phyloP scores from a whole-genome alignment of 2,797 vertebrate species.

The Sebastes cheni region DNA sequence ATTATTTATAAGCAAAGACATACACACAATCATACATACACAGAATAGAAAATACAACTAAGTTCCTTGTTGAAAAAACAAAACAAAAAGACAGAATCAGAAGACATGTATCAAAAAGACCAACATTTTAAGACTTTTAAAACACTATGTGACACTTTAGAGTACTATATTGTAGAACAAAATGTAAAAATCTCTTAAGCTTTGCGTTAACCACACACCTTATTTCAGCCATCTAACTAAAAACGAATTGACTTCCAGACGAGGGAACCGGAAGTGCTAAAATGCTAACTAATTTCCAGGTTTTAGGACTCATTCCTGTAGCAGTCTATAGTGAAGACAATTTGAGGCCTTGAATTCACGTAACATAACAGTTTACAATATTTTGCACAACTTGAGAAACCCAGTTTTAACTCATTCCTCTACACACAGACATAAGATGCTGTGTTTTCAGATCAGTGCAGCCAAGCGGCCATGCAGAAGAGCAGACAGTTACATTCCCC shows the following conservation, averaged over 20 bases:
- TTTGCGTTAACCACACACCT: too few relatives aligned
- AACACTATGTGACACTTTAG: not conserved
- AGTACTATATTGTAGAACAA: too few relatives aligned
- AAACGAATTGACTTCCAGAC: too few relatives aligned
- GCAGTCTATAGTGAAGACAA: not conserved
- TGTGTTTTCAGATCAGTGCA: constrained; percentile 18
- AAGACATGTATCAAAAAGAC: not conserved
- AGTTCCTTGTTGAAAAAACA: not conserved
- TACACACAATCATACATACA: not conserved
- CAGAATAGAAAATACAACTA: not conserved
- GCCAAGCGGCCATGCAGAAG: constrained; percentile 24
- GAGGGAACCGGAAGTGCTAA: too few relatives aligned
- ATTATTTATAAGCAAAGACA: not conserved
- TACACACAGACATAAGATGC: not conserved
- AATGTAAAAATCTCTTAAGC: too few relatives aligned
- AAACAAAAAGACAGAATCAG: not conserved
- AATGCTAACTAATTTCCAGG: too few relatives aligned
- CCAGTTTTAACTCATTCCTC: not conserved
- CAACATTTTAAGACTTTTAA: not conserved
- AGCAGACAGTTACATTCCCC: constrained; percentile 23
- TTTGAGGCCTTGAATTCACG: not conserved
- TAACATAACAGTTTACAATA: not conserved
- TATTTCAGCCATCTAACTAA: too few relatives aligned
- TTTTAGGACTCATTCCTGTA: too few relatives aligned
- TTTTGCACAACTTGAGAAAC: not conserved